phyloP scores from a whole-genome alignment of 2,113 vertebrate species.

The Isichthys henryi region DNA sequence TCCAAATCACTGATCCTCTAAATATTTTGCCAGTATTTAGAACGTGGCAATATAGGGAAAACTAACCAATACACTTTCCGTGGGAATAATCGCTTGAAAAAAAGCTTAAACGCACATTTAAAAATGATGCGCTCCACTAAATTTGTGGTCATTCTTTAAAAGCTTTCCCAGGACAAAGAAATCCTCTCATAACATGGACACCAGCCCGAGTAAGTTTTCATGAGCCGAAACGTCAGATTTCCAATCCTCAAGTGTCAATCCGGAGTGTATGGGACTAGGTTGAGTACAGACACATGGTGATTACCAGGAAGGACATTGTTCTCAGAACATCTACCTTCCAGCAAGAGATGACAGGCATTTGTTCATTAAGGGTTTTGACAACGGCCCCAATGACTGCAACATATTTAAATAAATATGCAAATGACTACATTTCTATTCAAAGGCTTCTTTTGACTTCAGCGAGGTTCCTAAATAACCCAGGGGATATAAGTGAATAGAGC shows the following conservation, averaged over 20 bases:
- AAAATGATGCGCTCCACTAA: not conserved
- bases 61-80: conserved; percentile 29
- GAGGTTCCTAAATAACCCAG: conserved; percentile 55
- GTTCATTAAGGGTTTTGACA: conserved; percentile 46
- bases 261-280: conserved; percentile 13
- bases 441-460: conserved; percentile 47
- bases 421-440: conserved; percentile 53
- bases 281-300: conserved; percentile 39
- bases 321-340: conserved; percentile 28
- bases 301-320: conserved; percentile 42
- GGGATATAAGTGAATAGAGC: conserved; percentile 46
- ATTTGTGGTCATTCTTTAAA: not conserved
- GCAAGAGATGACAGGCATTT: conserved; percentile 41
- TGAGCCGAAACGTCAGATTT: not conserved
- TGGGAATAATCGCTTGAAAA: conserved; percentile 34
- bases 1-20: conserved; percentile 1
- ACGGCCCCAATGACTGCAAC: conserved; percentile 38
- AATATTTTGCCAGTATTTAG: conserved; percentile 4
- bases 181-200: not conserved
- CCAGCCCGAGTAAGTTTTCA: not conserved
- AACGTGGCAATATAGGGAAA: not conserved
- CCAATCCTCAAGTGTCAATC: not conserved
- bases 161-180: conserved; percentile 14
- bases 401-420: conserved; percentile 65
- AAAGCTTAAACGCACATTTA: conserved; percentile 37